Evolutionary conservation across 2,113 vertebrate genomes (phyloP).

Genomic region (Mormyrus lacerda): DNA sequence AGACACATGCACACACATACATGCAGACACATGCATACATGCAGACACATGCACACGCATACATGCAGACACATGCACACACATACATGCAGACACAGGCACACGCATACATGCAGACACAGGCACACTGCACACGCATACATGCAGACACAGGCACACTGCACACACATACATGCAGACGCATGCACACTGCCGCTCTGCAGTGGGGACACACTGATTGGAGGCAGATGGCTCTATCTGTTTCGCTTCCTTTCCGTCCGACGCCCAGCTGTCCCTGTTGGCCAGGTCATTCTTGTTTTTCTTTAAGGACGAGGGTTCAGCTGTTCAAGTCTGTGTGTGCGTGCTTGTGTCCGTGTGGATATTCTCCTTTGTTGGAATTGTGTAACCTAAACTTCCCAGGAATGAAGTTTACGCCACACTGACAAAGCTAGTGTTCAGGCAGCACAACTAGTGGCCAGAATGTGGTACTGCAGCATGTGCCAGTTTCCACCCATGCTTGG

Average conservation of each 20-base stretch:
- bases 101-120: background rate
- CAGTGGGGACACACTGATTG: background rate
- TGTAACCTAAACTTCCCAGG: background rate
- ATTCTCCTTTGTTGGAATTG: background rate
- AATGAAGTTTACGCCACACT: background rate
- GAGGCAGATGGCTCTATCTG: background rate
- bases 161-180: background rate
- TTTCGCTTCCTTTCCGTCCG: background rate
- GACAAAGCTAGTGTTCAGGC: background rate
- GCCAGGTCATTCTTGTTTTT: background rate
- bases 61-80: no score
- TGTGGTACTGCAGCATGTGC: background rate
- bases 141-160: background rate
- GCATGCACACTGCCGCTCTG: background rate
- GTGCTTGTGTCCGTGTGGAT: background rate
- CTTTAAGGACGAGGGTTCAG: background rate
- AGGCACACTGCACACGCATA: background rate
- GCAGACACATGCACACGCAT: background rate
- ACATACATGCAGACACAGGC: background rate
- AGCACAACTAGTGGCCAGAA: background rate
- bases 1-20: background rate
- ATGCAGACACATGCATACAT: no score
- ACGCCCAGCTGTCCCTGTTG: background rate
- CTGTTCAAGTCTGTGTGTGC: background rate
- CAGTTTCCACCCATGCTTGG: background rate